A percentile compares a stretch with the other conserved stretches of the same genome.
Evolutionary conservation across 2,888 invertebrate species (phyloP).

Genomic region (Stenchaetothrips biformis): DNA sequence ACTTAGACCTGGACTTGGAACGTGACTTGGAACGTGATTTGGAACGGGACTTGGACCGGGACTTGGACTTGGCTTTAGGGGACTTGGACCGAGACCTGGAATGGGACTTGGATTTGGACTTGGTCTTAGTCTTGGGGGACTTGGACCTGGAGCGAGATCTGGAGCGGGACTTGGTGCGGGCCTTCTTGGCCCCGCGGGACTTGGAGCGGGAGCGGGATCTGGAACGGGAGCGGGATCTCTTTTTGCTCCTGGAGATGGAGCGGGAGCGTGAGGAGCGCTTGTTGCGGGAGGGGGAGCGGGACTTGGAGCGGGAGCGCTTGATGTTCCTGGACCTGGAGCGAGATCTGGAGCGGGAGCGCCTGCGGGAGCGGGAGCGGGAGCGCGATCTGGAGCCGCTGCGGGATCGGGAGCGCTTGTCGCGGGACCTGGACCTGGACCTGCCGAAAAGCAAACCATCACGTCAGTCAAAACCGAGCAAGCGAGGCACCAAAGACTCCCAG

Average conservation of each 20-base stretch:
- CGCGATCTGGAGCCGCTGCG: not conserved
- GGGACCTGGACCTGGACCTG: not conserved
- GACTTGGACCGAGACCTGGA: not conserved
- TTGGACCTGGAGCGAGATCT: not conserved
- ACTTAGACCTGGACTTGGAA: not conserved
- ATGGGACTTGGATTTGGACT: not conserved
- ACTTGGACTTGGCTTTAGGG: not conserved
- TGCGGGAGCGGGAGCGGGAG: not conserved
- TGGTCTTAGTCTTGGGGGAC: not conserved
- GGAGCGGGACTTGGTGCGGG: not conserved
- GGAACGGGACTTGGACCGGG: not conserved
- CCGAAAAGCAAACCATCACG: not conserved
- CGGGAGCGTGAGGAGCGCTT: not conserved
- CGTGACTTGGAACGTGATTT: not conserved
- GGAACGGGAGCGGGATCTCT: not conserved
- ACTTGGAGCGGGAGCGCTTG: not conserved
- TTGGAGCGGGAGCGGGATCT: not conserved
- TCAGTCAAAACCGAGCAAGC: not conserved
- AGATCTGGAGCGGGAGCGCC: not conserved
- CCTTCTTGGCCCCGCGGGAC: not conserved
- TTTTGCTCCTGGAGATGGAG: not conserved
- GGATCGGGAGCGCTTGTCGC: not conserved
- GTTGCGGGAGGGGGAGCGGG: not conserved
- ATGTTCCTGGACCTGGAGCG: conserved; percentile 9
- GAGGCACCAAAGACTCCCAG: not conserved